Base-by-base conservation (phyloP, 2,888 invertebrate species). In the Lasioglossum lativentre region DNA sequence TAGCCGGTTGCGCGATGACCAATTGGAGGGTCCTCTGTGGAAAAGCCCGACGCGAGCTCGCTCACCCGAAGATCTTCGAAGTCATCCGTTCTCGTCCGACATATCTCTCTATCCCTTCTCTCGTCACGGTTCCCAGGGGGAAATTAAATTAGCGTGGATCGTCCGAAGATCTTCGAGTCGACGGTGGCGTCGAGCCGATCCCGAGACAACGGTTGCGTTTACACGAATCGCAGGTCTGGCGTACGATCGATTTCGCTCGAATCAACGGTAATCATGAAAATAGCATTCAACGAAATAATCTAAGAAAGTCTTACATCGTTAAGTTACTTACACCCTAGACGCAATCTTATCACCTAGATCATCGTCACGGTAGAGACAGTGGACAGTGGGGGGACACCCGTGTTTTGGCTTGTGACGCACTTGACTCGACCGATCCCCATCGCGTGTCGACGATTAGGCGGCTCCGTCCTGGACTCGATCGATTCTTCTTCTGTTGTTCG, bases 1-100 rank as follows among this genome's bases (percentile, higher is more conserved):
- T 93, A 93, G 95, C 94, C 94, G 94, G 94, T 95, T 94, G 94
- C 92, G 93, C 93, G 92, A 93, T 89, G 23, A 66, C 66, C 85
- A 89, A 92, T 90, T 90, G 82, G 87, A 89, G 77, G 78, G 83
- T 66, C 85, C 12, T 1, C 63, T 2, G 6, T 63, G 63, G 30
- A 6, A 70, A 78, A 40, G 66, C 14, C 47, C 12, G 40, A 45
- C 68, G 68, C 68, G 23, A 23, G 3, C 59, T 16, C 73, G 74
- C 14, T 34, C 68, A 72, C 68, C 63, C 72, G 86, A 86, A 71
- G 75, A 86, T 75, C 75, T 78, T 86, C 81, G 34, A 86, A 81
- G 73, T 80, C 38, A 38, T 40, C 34, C 30, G 30, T 6, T 66
- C 30, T 66, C 63, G 23, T 68, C 38, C 19, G 4, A 16, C 34